Conservation (phyloP, 2,113 vertebrate species). For the Psephotus haematonotus region DNA sequence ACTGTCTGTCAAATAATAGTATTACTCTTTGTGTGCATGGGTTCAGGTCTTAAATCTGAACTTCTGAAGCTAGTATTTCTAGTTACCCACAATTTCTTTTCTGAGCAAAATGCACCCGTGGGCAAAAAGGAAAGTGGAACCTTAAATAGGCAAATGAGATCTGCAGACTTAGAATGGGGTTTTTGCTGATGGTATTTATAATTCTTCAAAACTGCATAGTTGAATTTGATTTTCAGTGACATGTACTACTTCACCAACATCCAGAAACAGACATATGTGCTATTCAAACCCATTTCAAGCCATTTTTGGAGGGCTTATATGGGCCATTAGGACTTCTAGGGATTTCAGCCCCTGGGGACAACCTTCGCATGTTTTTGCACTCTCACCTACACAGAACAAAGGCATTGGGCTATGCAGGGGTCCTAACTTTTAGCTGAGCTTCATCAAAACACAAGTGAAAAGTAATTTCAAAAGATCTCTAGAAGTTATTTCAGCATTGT, state of each 20-base stretch:
- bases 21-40: background rate
- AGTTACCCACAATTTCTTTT: background rate
- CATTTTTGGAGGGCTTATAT: background rate
- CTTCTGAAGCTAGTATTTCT: background rate
- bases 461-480: background rate
- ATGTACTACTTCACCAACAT: background rate
- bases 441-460: background rate
- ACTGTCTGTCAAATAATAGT: background rate
- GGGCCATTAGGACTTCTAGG: background rate
- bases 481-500: background rate
- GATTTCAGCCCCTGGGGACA: background rate
- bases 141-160: background rate
- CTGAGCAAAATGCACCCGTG: background rate
- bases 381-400: background rate
- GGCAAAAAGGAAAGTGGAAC: background rate
- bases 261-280: background rate
- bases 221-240: constrained; percentile 4
- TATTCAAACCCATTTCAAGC: background rate
- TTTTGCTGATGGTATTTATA: background rate
- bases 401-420: background rate
- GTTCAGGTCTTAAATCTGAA: background rate
- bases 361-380: background rate
- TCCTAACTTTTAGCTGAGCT: background rate
- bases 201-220: background rate
- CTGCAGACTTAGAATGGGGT: background rate